Evolutionary conservation across 2,113 vertebrate species (phyloP).

Genomic region (Microcebus griseorufus): DNA sequence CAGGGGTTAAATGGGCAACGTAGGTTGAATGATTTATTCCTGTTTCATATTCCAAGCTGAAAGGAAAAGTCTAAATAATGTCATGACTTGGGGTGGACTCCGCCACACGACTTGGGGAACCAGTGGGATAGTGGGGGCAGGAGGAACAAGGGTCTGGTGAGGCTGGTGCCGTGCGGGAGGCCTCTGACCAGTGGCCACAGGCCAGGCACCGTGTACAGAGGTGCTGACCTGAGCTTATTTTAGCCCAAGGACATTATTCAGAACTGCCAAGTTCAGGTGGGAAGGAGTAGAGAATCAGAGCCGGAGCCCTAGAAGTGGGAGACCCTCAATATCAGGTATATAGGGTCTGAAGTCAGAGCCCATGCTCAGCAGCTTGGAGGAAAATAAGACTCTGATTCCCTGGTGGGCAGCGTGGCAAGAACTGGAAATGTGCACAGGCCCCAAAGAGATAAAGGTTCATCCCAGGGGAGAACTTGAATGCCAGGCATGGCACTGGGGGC

Average conservation of each 20-base stretch:
- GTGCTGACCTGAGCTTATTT: not conserved
- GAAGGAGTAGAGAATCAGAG: not conserved
- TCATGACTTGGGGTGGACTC: conserved; percentile 57
- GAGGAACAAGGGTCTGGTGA: not conserved
- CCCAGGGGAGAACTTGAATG: not conserved
- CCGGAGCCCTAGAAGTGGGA: not conserved
- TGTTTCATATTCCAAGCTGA: conserved; percentile 73
- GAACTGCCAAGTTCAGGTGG: not conserved
- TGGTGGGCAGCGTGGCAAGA: not conserved
- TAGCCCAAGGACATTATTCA: not conserved
- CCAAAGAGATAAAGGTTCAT: not conserved
- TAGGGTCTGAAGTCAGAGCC: not conserved
- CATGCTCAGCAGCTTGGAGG: not conserved
- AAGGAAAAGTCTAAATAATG: conserved; percentile 77
- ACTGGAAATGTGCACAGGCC: not conserved
- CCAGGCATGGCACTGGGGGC: not conserved
- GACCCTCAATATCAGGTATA: not conserved
- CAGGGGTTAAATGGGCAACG: conserved; percentile 64
- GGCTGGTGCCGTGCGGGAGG: not conserved
- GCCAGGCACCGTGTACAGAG: not conserved
- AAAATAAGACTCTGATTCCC: not conserved
- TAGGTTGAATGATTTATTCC: conserved; percentile 68
- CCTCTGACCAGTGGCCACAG: not conserved
- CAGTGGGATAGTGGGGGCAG: not conserved
- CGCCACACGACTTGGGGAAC: not conserved